Conservation (phyloP, 2,888 invertebrate species). For the Chaetogeoica ovagalla region DNA sequence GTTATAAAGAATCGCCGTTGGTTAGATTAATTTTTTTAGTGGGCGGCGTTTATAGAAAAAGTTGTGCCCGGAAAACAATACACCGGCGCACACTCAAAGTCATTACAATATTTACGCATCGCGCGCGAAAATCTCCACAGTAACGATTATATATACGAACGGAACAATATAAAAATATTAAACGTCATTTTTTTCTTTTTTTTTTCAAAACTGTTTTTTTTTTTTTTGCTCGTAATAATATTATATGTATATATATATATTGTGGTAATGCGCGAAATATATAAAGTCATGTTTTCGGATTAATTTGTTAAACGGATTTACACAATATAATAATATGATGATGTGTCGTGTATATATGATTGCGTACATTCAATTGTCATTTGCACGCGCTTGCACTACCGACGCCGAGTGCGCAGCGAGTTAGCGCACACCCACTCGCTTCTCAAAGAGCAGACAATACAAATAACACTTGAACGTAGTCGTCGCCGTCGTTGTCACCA, state of each 20-base stretch:
- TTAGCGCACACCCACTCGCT: background rate
- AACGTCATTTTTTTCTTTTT: background rate
- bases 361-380: constrained; percentile 23
- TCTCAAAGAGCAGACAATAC: background rate
- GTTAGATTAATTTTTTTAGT: no score
- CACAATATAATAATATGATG: no score
- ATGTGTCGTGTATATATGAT: background rate
- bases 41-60: no score
- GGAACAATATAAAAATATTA: constrained; percentile 9
- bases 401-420: background rate
- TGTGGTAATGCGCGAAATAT: constrained; percentile 1
- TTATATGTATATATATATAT: background rate
- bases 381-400: background rate
- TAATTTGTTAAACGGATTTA: constrained; percentile 12
- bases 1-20: no score
- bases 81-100: background rate
- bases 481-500: background rate
- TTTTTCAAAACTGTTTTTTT: background rate
- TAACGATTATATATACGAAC: constrained; percentile 6
- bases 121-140: background rate
- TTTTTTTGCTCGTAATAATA: constrained; percentile 2
- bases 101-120: background rate
- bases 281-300: constrained; percentile 18
- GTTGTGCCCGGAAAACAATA: background rate
- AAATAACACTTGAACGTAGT: background rate